These are phyloP conservation scores for Heliocidaris erythrogramma DNA, from an alignment of 35 echinoderm and acorn worm genomes.

Conservation along the genomic window DNA sequence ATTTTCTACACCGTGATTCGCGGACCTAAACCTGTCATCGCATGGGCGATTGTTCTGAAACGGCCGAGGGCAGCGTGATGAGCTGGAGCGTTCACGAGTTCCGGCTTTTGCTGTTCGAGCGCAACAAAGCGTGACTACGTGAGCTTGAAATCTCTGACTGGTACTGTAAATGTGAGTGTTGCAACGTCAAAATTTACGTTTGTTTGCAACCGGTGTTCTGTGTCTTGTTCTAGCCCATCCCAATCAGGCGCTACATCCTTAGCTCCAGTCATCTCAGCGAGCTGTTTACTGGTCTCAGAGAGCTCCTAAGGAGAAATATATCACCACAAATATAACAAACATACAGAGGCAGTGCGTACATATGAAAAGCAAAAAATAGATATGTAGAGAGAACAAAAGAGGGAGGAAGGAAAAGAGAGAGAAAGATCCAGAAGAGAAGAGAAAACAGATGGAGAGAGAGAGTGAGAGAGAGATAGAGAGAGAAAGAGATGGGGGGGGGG, in stretches of 20 bases:
- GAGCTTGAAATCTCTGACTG: no score
- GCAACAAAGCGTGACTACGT: no score
- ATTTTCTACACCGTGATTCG: no score
- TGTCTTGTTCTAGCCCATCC: constrained; percentile 65
- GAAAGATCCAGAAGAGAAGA: background rate
- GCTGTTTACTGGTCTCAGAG: constrained; percentile 97
- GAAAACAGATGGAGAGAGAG: background rate
- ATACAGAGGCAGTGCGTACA: constrained; percentile 13
- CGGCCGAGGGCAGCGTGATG: no score
- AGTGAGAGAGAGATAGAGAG: no score
- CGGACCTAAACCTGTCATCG: no score
- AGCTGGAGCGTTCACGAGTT: no score
- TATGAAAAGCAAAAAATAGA: constrained; percentile 42
- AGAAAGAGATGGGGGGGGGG: no score
- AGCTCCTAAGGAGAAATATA: constrained; percentile 73
- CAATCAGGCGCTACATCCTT: constrained; percentile 86
- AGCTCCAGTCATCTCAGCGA: constrained; percentile 90
- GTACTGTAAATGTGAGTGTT: constrained; percentile 4
- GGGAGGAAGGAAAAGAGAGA: background rate
- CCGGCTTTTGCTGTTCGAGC: no score
- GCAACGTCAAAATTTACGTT: constrained; percentile 34
- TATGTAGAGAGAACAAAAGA: background rate
- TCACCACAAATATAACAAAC: constrained; percentile 34
- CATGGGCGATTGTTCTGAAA: no score
- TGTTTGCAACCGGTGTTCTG: constrained; percentile 11